Evolutionary conservation across 1,140 invertebrate species (phyloP).

Genomic region (Aphis gossypii): DNA sequence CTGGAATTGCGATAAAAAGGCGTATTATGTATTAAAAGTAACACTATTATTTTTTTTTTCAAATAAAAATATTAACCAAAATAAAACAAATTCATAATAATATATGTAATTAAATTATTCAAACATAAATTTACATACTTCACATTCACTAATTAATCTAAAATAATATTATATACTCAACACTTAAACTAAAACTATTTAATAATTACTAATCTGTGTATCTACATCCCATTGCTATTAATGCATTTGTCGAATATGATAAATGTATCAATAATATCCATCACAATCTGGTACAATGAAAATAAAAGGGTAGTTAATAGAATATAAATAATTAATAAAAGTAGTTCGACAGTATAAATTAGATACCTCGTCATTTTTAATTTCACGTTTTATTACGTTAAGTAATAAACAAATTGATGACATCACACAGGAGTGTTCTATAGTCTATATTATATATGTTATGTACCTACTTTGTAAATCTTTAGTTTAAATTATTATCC

Average conservation of each 20-base stretch:
- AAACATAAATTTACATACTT: background rate
- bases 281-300: background rate
- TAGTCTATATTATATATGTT: background rate
- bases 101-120: background rate
- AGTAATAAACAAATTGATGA: conserved; percentile 9
- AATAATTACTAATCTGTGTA: background rate
- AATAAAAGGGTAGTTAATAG: background rate
- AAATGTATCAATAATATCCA: background rate
- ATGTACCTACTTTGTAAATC: background rate
- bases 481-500: background rate
- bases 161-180: background rate
- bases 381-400: background rate
- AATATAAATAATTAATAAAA: background rate
- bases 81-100: background rate
- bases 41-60: no score
- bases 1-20: no score
- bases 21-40: no score
- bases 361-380: background rate
- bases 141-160: background rate
- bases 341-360: background rate
- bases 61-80: background rate
- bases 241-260: background rate
- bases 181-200: background rate
- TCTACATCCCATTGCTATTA: background rate
- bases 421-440: background rate